Base-by-base conservation (phyloP, 2,888 invertebrate species). In the Hypselothyrea guttata region DNA sequence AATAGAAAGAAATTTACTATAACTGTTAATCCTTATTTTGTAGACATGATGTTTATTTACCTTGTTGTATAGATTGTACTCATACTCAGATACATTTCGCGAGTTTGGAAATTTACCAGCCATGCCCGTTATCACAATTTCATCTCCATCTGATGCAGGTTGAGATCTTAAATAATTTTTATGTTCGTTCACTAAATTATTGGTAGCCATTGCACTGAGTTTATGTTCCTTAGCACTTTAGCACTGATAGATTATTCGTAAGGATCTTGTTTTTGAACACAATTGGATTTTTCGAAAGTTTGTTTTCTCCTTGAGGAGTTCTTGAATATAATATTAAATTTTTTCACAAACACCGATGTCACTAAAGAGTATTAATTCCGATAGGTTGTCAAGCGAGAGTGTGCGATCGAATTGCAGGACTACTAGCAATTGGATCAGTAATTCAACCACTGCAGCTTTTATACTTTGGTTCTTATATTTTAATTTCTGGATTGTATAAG, bases 31-130 rank as follows among this genome's bases (percentile, higher is more conserved):
- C n/a, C n/a, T n/a, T n/a, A n/a, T n/a, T n/a, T n/a, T n/a, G n/a
- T n/a, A n/a, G n/a, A n/a, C n/a, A n/a, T n/a, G n/a, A n/a, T 1
- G 8, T 41, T n/a, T 47, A 47, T 38, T 48, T 48, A 91, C 91
- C 90, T 91, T 91, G 71, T 92, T 92, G 33, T 92, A 92, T 4
- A 95, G 90, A 86, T 94, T 92, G 41, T 93, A 90, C 70, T 88
- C 89, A 54, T 94, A 93, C 85, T 94, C 92, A 33, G 90, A 87
- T 34, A 94, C 90, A 86, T 92, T 93, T 42, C 92, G 91, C 0
- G 93, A 93, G 74, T 92, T 93, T 1, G 95, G 94, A 75, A 94
- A 93, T 60, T 93, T 88, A 15, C 93, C 93, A 0, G 92, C 88
- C 81, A 93, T 91, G 28, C 93, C 93, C 48, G 91, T 90, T 42